Conservation (phyloP, 2,888 invertebrate species). For the Ennomos quercinarius region DNA sequence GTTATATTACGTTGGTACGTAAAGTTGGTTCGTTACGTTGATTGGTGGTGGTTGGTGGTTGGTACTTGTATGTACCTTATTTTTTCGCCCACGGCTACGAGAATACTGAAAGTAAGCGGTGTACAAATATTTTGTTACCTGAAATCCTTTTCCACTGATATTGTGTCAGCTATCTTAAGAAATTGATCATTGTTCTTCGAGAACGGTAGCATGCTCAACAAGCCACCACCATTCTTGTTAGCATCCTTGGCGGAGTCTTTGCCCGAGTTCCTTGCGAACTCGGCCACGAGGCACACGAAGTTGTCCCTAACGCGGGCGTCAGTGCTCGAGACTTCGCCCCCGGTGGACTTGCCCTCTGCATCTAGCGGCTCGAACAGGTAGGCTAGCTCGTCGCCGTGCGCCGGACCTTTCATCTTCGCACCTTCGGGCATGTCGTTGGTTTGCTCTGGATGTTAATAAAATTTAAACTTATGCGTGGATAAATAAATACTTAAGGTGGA, state of each 20-base stretch:
- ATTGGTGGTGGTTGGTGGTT: too few relatives aligned
- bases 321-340: slow-evolving; percentile 69
- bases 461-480: too few relatives aligned
- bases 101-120: too few relatives aligned
- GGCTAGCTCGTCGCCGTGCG: slow-evolving; percentile 90
- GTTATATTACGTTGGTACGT: too few relatives aligned
- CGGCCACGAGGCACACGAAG: slow-evolving; percentile 88
- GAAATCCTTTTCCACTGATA: slow-evolving; percentile 68
- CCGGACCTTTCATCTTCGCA: slow-evolving; percentile 67
- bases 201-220: slow-evolving; percentile 54
- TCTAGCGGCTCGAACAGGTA: slow-evolving; percentile 89
- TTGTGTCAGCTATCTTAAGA: slow-evolving; percentile 62
- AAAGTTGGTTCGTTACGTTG: too few relatives aligned
- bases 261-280: slow-evolving; percentile 85
- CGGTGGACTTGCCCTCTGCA: slow-evolving; percentile 84
- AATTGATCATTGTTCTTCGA: slow-evolving; percentile 65
- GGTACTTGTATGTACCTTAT: too few relatives aligned
- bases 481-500: too few relatives aligned
- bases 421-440: slow-evolving; percentile 37
- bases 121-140: slow-evolving; percentile 51
- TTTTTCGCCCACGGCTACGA: too few relatives aligned
- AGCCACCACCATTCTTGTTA: slow-evolving; percentile 43
- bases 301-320: slow-evolving; percentile 88
- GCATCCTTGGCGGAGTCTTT: slow-evolving; percentile 35
- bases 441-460: slow-evolving; percentile 40